phyloP scores from a whole-genome alignment of 2,113 vertebrate genomes.

The Podarcis muralis region DNA sequence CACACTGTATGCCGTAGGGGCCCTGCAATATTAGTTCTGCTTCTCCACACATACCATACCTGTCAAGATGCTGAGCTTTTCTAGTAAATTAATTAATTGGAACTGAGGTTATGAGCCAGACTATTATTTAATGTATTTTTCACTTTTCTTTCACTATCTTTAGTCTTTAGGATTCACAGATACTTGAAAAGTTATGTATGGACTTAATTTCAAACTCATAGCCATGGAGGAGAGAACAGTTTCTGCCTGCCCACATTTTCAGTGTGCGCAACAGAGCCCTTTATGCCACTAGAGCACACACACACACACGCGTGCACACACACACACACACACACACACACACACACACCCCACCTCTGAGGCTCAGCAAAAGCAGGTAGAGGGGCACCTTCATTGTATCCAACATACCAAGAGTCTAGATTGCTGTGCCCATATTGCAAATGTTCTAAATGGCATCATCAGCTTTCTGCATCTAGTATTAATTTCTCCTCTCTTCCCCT shows the following conservation, averaged over 20 bases:
- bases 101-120: background rate
- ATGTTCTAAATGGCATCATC: background rate
- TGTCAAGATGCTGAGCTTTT: background rate
- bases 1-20: background rate
- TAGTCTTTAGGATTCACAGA: background rate
- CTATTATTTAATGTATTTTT: background rate
- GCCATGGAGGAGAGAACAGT: too few species aligned
- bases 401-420: too few species aligned
- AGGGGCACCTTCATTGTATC: too few species aligned
- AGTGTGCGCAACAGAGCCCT: too few species aligned
- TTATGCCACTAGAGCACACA: too few species aligned
- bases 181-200: background rate
- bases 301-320: too few species aligned
- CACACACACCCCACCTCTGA: too few species aligned
- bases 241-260: too few species aligned
- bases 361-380: too few species aligned
- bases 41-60: background rate
- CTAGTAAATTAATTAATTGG: background rate
- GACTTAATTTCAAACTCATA: background rate
- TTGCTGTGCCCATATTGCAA: background rate
- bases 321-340: too few species aligned
- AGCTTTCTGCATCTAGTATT: background rate
- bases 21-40: background rate
- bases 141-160: background rate
- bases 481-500: conserved; percentile 22